Conservation (phyloP, 2,113 vertebrate genomes). For the Nasalis larvatus region DNA sequence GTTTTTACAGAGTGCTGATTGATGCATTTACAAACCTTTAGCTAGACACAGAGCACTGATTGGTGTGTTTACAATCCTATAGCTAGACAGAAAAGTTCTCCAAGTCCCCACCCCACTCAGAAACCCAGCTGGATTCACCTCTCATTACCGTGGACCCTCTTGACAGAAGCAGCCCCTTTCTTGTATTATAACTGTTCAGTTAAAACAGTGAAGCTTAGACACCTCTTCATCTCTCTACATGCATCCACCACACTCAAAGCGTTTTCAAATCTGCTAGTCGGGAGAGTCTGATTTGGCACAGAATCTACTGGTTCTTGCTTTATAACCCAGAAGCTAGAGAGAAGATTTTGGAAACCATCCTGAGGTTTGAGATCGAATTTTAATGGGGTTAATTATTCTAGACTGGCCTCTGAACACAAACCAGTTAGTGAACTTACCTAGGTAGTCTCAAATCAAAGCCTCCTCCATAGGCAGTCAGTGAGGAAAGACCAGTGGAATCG, state of each 20-base stretch:
- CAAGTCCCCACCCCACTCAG: no score
- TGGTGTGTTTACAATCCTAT: no score
- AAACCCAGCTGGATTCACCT: no score
- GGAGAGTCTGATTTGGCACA: background rate
- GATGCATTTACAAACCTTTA: no score
- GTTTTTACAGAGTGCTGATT: no score
- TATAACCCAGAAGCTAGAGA: background rate
- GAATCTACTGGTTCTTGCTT: background rate
- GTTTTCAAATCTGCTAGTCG: background rate
- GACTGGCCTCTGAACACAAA: background rate
- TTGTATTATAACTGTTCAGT: background rate
- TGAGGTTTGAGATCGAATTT: background rate
- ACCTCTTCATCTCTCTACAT: background rate
- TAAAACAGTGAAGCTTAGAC: background rate
- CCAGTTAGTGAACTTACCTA: background rate
- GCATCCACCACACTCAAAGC: background rate
- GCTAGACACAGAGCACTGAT: no score
- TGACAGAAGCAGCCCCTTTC: background rate
- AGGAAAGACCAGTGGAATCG: background rate
- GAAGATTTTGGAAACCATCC: background rate
- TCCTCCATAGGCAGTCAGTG: background rate
- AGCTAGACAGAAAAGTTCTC: no score
- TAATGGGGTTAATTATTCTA: constrained; percentile 28
- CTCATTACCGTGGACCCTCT: background rate
- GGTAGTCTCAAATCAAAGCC: background rate